Evolutionary conservation across 2,113 vertebrate species (phyloP).

Genomic region (Pan troglodytes): NHGRI_mPanTro3-v2.1_pri NC_072415.2:73519501-73520000

Average conservation of each 20-base stretch:
- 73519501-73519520: not conserved
- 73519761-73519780: not conserved
- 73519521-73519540: not conserved
- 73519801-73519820: not conserved
- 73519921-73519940: not conserved
- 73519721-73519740: not conserved
- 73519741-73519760: not conserved
- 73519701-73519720: not conserved
- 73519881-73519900: not conserved
- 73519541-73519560: conserved; percentile 19
- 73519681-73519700: not conserved
- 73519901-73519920: not conserved
- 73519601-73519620: not conserved
- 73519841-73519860: not conserved
- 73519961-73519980: not conserved
- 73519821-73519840: not conserved
- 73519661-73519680: not conserved
- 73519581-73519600: not conserved
- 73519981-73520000: not conserved
- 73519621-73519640: conserved; percentile 14
- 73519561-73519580: conserved; percentile 36
- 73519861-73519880: not conserved
- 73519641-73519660: not conserved
- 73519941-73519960: not conserved
- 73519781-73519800: not conserved